Base-by-base conservation (phyloP, 1,140 invertebrate genomes). In the Samia ricini region DNA sequence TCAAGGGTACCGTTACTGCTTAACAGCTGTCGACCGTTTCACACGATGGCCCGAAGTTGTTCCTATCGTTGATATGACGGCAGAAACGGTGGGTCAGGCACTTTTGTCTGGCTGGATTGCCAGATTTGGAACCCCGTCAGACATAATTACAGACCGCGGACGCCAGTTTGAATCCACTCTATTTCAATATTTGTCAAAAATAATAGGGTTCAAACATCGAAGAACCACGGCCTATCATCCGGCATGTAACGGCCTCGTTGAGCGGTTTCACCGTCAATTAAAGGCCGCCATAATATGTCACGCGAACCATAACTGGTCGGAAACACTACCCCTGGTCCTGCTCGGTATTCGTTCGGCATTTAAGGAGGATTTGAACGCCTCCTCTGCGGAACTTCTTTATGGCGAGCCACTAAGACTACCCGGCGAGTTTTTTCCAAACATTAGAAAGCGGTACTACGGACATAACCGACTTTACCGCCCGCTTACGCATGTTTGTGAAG, bases 81-180 rank as follows among this genome's bases (percentile, higher is more conserved):
- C 90, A 42, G 82, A 83, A 59, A 83, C 85, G 0, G 66, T 89
- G 0, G 81, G 63, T 6, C 74, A 64, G 56, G 56, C 61, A 6
- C 23, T 63, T n/a, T 22, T 63, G 8, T 71, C 66, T 1, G 61
- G 42, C 26, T 64, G 63, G 63, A 60, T 64, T 26, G 15, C 63
- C 2, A 49, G 63, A 2, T 64, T 64, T 26, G 63, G 63, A 6
- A 60, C 57, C 21, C 63, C 63, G 0, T 19, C 20, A 1, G n/a
- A 52, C 49, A 20, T 52, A 10, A 52, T 19, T 10, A 24, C 52
- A 55, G 22, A 55, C 24, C 52, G 52, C 12, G 52, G 52, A 4
- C 15, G 52, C 10, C 22, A 55, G 15, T 55, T 55, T 12, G 52
- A 55, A 18, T 22, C 21, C 4, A 12, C 22, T 4, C 52, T 55